Evolutionary conservation across 2,797 vertebrate species (phyloP).

Genomic region (Todus mexicanus): DNA sequence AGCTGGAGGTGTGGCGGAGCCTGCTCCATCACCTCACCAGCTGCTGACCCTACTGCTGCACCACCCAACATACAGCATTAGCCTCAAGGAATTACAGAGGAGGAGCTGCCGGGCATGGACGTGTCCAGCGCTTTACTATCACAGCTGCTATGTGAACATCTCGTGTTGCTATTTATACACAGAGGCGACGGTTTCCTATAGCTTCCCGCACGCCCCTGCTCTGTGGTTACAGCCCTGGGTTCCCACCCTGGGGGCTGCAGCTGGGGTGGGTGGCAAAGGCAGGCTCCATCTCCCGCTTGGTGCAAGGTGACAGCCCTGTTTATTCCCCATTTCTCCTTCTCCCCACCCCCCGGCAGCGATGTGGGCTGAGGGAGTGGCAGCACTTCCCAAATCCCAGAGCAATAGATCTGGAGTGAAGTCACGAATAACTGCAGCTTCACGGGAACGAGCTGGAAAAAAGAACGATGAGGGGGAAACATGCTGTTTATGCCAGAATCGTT

Average conservation of each 20-base stretch:
- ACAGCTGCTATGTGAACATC: not conserved
- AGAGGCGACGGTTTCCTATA: accelerated
- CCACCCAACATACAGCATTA: not conserved
- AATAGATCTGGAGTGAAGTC: conserved; percentile 59
- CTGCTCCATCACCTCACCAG: not conserved
- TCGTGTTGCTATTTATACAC: not conserved
- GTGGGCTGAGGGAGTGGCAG: conserved; percentile 53
- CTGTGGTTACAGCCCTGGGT: not conserved
- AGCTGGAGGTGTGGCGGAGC: not conserved
- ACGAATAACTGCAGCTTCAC: conserved; percentile 20
- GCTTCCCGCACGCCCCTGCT: not conserved
- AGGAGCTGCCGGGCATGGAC: not conserved
- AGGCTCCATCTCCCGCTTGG: not conserved
- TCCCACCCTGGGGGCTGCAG: not conserved
- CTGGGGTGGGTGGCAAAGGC: not conserved
- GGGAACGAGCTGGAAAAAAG: conserved; percentile 15
- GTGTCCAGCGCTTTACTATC: not conserved
- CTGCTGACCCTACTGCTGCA: not conserved
- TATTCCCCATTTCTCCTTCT: not conserved
- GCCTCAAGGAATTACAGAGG: not conserved
- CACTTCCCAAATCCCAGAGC: conserved; percentile 53
- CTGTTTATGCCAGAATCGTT: conserved; percentile 36
- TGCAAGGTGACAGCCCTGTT: conserved; percentile 29
- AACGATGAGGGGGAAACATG: not conserved
- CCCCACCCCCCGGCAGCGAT: not conserved